Percentiles rank a stretch among this genome's conserved stretches.
Evolutionary conservation across 2,888 invertebrate genomes (phyloP).

Genomic region (Lomographa bimaculata): DNA sequence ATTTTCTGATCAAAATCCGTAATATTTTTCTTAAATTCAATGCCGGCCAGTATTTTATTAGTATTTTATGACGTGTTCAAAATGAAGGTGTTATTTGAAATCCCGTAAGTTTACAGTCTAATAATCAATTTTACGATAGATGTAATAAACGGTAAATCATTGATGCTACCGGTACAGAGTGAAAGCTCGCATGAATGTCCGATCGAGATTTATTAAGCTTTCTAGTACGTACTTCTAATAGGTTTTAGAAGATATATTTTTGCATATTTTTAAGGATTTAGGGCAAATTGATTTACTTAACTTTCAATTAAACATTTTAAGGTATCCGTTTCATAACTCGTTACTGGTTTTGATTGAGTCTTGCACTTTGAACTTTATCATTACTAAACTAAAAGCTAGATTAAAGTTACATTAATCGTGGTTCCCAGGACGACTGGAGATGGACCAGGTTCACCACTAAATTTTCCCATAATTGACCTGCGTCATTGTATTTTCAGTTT

Average conservation of each 20-base stretch:
- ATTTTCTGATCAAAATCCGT: conserved; percentile 3
- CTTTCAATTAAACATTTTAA: background rate
- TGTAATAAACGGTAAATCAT: conserved; percentile 34
- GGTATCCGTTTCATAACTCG: conserved; percentile 5
- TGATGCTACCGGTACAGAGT: conserved; percentile 29
- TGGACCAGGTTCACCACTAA: too few relatives aligned
- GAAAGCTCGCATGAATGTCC: conserved; percentile 33
- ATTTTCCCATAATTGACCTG: too few relatives aligned
- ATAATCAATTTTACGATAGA: conserved; percentile 41
- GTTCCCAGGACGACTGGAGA: too few relatives aligned
- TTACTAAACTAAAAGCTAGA: too few relatives aligned
- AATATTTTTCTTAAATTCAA: conserved; percentile 21
- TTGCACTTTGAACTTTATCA: too few relatives aligned
- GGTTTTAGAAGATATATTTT: conserved; percentile 9
- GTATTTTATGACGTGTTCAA: conserved; percentile 35
- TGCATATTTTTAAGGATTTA: conserved; percentile 5
- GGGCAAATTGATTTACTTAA: too few relatives aligned
- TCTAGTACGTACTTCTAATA: conserved; percentile 21
- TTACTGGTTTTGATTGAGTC: too few relatives aligned
- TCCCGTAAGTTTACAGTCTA: conserved; percentile 33
- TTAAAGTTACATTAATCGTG: too few relatives aligned
- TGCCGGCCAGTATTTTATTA: conserved; percentile 27
- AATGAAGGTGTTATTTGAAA: conserved; percentile 33
- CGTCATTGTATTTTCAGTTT: too few relatives aligned
- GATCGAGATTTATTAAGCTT: conserved; percentile 26